These are phyloP conservation scores for Tanytarsus gracilentus DNA, from an alignment of 2,888 invertebrate species.

Conservation along the genomic window DNA sequence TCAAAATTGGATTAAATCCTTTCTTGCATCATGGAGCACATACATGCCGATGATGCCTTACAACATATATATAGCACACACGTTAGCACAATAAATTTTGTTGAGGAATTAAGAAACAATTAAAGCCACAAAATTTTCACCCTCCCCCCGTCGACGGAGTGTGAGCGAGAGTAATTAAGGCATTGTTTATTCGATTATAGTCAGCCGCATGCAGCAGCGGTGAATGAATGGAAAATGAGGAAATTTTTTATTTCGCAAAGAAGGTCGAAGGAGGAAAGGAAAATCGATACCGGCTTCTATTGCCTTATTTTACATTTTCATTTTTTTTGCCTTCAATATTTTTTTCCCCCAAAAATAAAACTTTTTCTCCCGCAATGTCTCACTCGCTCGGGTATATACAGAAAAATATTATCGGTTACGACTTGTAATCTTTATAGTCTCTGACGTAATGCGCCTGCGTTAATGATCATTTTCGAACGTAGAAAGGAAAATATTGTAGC, in stretches of 20 bases:
- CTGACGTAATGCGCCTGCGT: conserved; percentile 19
- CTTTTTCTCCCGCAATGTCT: neutral
- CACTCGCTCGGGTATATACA: neutral
- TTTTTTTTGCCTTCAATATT: neutral
- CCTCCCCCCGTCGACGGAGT: neutral
- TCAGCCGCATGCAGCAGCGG: conserved; percentile 1
- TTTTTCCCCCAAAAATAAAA: neutral
- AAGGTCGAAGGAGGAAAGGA: neutral
- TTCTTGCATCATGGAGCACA: neutral
- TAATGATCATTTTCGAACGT: conserved; percentile 13
- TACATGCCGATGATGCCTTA: neutral
- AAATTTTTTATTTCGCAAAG: neutral
- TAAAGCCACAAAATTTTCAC: too few relatives aligned
- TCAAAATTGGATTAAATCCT: conserved; percentile 18
- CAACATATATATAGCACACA: too few relatives aligned
- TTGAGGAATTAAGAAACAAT: too few relatives aligned
- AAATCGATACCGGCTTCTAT: conserved; percentile 21
- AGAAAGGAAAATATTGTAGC: too few relatives aligned
- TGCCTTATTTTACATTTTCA: conserved; percentile 24
- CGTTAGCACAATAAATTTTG: too few relatives aligned
- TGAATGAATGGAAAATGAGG: neutral
- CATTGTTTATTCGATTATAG: conserved; percentile 12
- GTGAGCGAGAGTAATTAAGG: neutral
- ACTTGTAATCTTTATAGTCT: conserved; percentile 24
- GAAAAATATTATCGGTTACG: conserved; percentile 18